These are phyloP conservation scores for Henicopernis longicauda DNA, from an alignment of 2,113 vertebrate genomes.

Conservation along the genomic window DNA sequence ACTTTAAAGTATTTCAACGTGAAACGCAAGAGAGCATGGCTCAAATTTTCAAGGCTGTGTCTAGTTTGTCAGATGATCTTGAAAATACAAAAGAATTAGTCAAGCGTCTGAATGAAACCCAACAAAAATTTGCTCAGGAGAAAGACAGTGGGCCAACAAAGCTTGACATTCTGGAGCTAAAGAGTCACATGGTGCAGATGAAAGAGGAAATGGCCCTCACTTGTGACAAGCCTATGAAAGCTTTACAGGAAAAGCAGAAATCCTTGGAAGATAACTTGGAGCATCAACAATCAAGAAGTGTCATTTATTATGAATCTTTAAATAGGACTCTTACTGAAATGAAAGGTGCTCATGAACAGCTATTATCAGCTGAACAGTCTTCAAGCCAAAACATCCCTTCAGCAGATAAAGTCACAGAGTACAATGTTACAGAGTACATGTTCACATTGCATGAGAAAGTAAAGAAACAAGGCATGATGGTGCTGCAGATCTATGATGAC, in stretches of 20 bases:
- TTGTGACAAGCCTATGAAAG: constrained; percentile 68
- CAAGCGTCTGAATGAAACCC: constrained; percentile 68
- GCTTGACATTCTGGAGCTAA: constrained; percentile 68
- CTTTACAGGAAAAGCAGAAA: constrained; percentile 68
- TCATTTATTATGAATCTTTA: constrained; percentile 68
- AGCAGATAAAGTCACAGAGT: not conserved
- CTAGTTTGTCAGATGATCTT: constrained; percentile 70
- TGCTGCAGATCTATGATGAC: constrained; percentile 69
- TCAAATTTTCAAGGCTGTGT: constrained; percentile 74
- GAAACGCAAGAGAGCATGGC: constrained; percentile 70
- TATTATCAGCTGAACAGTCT: constrained; percentile 33
- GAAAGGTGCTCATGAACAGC: constrained; percentile 56
- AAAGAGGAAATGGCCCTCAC: constrained; percentile 63
- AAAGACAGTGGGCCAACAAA: constrained; percentile 36
- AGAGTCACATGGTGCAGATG: constrained; percentile 55
- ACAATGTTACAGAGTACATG: constrained; percentile 59
- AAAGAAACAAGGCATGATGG: constrained; percentile 67
- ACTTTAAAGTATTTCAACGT: constrained; percentile 64
- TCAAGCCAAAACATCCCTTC: not conserved
- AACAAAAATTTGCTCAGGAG: constrained; percentile 51
- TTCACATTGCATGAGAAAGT: constrained; percentile 64
- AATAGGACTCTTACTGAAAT: constrained; percentile 73
- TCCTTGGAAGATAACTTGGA: constrained; percentile 61
- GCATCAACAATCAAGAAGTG: constrained; percentile 48
- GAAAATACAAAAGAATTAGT: constrained; percentile 67